phyloP scores from a whole-genome alignment of 2,888 invertebrate species.

The Microchrysa polita region DNA sequence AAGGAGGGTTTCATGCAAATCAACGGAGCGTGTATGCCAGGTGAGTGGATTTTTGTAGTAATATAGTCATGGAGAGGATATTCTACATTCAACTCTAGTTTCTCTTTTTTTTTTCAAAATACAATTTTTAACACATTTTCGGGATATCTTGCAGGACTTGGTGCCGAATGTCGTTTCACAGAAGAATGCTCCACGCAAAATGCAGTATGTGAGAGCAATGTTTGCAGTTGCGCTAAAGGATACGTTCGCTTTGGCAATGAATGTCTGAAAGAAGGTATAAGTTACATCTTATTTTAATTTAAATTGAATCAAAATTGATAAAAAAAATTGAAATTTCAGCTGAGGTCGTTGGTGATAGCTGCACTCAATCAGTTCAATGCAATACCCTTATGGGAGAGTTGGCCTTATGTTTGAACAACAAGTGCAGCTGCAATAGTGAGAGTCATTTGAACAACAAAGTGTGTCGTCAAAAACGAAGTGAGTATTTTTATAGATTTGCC shows the following conservation, averaged over 20 bases:
- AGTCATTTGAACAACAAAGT: not conserved
- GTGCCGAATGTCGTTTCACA: not conserved
- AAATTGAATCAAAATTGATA: too few species aligned
- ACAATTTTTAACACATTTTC: not conserved
- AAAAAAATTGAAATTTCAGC: not conserved
- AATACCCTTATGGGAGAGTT: not conserved
- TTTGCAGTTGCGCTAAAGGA: not conserved
- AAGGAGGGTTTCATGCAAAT: constrained; percentile 54
- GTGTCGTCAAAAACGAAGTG: not conserved
- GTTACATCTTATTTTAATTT: not conserved
- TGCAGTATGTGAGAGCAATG: not conserved
- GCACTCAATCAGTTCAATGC: not conserved
- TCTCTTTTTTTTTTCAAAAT: not conserved
- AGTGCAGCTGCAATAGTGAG: not conserved
- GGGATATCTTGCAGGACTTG: not conserved
- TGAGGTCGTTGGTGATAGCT: not conserved
- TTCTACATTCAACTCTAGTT: not conserved
- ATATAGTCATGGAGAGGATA: not conserved
- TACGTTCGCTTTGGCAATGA: not conserved
- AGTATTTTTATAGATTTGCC: too few species aligned
- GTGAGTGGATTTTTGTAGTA: constrained; percentile 50
- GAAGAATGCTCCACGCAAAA: not conserved
- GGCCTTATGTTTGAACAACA: not conserved
- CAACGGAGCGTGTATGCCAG: constrained; percentile 57
- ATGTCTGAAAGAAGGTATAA: not conserved